These are phyloP conservation scores for Pammene fasciana DNA, from an alignment of 2,888 invertebrate genomes.

Conservation along the genomic window DNA sequence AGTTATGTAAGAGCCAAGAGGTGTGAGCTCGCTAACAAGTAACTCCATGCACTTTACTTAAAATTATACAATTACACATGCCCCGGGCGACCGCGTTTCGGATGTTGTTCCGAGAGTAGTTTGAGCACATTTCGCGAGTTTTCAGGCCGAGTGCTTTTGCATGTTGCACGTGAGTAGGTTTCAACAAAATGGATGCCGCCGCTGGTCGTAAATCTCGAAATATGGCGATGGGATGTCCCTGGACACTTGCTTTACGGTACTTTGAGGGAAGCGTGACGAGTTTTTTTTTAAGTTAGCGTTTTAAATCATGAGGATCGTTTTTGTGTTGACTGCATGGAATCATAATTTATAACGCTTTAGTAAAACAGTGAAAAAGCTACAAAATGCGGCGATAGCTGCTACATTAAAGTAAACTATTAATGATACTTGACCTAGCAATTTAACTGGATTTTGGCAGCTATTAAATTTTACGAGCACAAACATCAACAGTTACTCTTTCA, in stretches of 20 bases:
- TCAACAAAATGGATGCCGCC: constrained; percentile 68
- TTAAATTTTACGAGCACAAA: too few species aligned
- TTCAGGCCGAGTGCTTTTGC: constrained; percentile 73
- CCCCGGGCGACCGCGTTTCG: constrained; percentile 52
- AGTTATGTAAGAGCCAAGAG: constrained; percentile 22
- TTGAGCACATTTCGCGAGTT: constrained; percentile 61
- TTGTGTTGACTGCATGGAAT: too few species aligned
- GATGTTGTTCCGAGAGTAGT: constrained; percentile 58
- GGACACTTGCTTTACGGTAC: constrained; percentile 54
- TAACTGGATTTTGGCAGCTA: too few species aligned
- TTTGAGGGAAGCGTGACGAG: constrained; percentile 42
- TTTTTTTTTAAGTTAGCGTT: constrained; percentile 1
- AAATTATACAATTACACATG: constrained; percentile 60
- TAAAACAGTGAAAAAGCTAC: too few species aligned
- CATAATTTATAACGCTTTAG: too few species aligned
- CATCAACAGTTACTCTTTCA: too few species aligned
- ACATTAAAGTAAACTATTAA: too few species aligned
- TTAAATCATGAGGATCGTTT: neutral
- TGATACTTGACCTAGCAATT: too few species aligned
- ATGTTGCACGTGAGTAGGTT: constrained; percentile 70
- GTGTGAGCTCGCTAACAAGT: constrained; percentile 35
- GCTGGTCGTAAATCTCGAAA: constrained; percentile 69
- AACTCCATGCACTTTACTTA: constrained; percentile 47
- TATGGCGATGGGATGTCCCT: constrained; percentile 61
- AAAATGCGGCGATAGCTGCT: too few species aligned